A percentile compares a stretch with the other conserved stretches of the same genome.
phyloP scores from a whole-genome alignment of 2,113 vertebrate genomes.

The Dromaius novaehollandiae region DNA sequence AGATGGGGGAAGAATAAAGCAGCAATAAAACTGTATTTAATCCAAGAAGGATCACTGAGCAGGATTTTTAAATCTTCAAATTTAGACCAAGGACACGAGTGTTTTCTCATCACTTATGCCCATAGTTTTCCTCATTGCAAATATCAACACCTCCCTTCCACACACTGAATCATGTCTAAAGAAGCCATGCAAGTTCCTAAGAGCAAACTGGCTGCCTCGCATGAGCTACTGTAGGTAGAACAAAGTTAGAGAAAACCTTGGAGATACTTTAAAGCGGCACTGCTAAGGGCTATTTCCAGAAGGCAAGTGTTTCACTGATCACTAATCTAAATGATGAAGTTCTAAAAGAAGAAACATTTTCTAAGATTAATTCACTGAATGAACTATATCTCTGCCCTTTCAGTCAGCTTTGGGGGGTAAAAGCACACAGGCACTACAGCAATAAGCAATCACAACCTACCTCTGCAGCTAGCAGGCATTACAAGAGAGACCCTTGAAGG shows the following conservation, averaged over 20 bases:
- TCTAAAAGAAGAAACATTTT: not conserved
- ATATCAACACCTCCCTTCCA: not conserved
- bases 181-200: not conserved
- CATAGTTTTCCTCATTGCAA: not conserved
- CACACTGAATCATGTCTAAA: not conserved
- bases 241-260: not conserved
- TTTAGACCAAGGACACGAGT: not conserved
- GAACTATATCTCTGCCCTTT: not conserved
- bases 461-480: not conserved
- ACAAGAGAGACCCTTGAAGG: not conserved
- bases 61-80: not conserved
- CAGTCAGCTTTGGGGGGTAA: not conserved
- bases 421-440: not conserved
- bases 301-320: not conserved
- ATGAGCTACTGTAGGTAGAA: not conserved
- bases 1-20: not conserved
- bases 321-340: not conserved
- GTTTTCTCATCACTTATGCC: not conserved
- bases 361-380: not conserved
- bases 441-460: not conserved
- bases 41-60: not conserved
- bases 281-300: not conserved
- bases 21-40: not conserved
- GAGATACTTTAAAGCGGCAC: not conserved
- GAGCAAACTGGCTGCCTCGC: not conserved